Evolutionary conservation across 2,113 vertebrate genomes (phyloP), one percentile per base, ranked within the genome.

Genomic region (Arothron firmamentum): DNA sequence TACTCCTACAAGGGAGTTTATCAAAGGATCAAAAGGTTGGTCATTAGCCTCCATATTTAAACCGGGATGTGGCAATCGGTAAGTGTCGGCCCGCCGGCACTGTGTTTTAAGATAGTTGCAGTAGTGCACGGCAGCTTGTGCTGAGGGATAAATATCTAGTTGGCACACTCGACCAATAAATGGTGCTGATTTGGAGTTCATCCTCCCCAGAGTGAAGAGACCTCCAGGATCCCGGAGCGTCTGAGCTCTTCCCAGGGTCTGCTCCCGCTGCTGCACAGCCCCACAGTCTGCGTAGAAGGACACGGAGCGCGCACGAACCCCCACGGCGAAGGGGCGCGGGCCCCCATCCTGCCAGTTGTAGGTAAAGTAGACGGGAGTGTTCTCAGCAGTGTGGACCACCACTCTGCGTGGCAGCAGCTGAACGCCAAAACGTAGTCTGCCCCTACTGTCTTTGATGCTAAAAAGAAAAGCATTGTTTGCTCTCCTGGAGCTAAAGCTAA

Each of bases 391-490:
- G 72, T 96, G 78, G 4, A 99, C 92, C 0, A 85, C 92, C 80
- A 99, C 79, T 78, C 93, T 92, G 65, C 84, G 92, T 0, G 93
- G 93, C 16, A 96, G 88, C 57, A 99, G 88, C 75, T 99, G 96
- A 15, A 99, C 84, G 77, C 95, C 96, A 70, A 99, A 93, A 62
- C 88, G 93, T 75, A 99, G 90, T 72, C 89, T 89, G 78, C 90
- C 93, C 86, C 85, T 91, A 61, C 59, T 53, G 70, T 85, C 92
- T 83, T 87, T 92, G 76, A 99, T 77, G 84, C 93, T 95, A 88
- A 99, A 94, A 86, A 99, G 88, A 85, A 99, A 99, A 68, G 96
- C 95, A 81, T 96, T 95, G 81, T 94, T 95, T 72, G 87, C 85
- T 86, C 83, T 88, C 86, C 92, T 89, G 70, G 95, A 95, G 82